Base-by-base conservation (phyloP, 2,888 invertebrate species). In the Ganaspis brasiliensis region DNA sequence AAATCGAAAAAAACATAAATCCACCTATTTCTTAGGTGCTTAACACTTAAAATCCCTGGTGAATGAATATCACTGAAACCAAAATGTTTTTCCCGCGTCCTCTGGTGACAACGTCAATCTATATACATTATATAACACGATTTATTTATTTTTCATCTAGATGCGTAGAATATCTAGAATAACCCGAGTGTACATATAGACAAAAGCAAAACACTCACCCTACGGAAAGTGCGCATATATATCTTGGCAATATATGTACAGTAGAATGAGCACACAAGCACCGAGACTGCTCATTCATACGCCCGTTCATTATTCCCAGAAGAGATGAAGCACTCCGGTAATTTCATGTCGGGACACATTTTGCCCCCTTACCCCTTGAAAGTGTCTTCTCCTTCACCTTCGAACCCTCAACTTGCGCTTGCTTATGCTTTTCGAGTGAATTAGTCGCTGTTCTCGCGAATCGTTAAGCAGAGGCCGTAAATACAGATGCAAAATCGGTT, bases 241-340 rank as follows among this genome's bases (percentile, higher is more conserved):
- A 21, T 1, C 2, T 19, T 55, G 0, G 55, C 10, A 55, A 55
- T 19, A 55, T 19, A 9, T 61, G 19, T 61, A 35, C 61, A 61
- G 35, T 19, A 19, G 63, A 63, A 21, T 37, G 40, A 63, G 37
- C 35, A 40, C 37, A 21, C 37, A 37, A 63, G 40, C 45, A 37
- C 52, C 19, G 24, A 40, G 61, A 45, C 31, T 24, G 79, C 79
- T 79, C 82, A 79, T 83, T 83, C 80, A 80, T 82, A 74, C 79
- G 72, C 59, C 57, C 61, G 81, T 80, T 86, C 81, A 83, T 86
- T 84, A 84, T 81, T 82, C 83, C 79, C 82, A 37, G 63, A 81
- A 79, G 84, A 74, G 77, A 78, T 73, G 55, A 19, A 82, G 77
- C 75, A 75, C 78, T 81, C 75, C 75, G 79, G 81, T 84, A 85